Base-by-base conservation (phyloP, 2,888 invertebrate genomes). In the Philhelius pedissequus region DNA sequence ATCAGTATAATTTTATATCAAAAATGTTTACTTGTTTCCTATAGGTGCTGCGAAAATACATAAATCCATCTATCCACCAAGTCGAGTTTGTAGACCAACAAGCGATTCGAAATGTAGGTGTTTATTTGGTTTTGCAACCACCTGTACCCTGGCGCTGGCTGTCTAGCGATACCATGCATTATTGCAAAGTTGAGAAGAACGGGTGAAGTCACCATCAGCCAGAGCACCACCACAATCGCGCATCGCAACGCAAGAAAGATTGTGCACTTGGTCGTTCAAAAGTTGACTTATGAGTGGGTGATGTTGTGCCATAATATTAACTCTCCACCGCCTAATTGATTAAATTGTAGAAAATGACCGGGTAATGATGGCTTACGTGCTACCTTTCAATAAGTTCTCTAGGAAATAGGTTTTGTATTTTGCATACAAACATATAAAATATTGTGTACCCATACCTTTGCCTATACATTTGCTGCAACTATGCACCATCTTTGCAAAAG, bases 201-300 rank as follows among this genome's bases (percentile, higher is more conserved):
- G 52, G n/a, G 25, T 70, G 18, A 45, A 25, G 22, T 64, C 64
- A 40, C 38, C 30, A n/a, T n/a, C n/a, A n/a, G n/a, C 56, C n/a
- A 56, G 9, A n/a, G 7, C n/a, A 27, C 0, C 18, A 1, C 38
- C 27, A 30, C 4, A 25, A 43, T 7, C 18, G 30, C 8, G n/a
- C 64, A 32, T 62, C 25, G 15, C 8, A 62, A 11, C 40, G 7
- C 7, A 15, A 13, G 8, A 15, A n/a, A 64, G 40, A 40, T n/a
- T 66, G 50, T 9, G 35, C 62, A 30, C 58, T 60, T 58, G 43
- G 52, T 58, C 60, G 45, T 68, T 68, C 58, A 64, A 4, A n/a
- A 43, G 40, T 52, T 74, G 79, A 83, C 79, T 83, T 79, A 70
- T 83, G 83, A 79, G 83, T 83, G 83, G 83, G 83, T 83, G 83